Conservation (phyloP, 2,888 invertebrate species). For the Scaptomyza flava region DNA sequence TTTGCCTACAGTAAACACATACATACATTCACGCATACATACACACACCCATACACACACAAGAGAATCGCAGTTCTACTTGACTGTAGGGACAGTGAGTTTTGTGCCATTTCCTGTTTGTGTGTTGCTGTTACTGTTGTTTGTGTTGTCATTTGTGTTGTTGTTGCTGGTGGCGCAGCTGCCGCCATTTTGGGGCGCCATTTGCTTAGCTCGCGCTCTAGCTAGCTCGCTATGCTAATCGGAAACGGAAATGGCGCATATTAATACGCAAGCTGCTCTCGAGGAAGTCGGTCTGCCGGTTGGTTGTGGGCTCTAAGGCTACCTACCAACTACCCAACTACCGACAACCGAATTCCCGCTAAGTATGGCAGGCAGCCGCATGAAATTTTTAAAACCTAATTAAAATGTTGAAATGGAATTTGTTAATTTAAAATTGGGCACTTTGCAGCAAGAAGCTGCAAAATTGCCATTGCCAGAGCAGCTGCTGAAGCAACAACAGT, state of each 20-base stretch:
- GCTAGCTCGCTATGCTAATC: conserved; percentile 74
- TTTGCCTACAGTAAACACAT: conserved; percentile 61
- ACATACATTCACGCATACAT: conserved; percentile 9
- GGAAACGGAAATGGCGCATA: conserved; percentile 81
- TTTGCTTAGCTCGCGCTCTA: conserved; percentile 49
- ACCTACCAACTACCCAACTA: neutral
- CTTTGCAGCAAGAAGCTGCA: conserved; percentile 58
- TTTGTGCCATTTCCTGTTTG: conserved; percentile 76
- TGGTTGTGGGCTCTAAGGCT: conserved; percentile 2
- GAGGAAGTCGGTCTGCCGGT: conserved; percentile 58
- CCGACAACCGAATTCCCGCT: conserved; percentile 19
- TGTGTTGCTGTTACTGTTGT: conserved; percentile 40
- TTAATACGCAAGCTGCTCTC: conserved; percentile 78
- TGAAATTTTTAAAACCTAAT: conserved; percentile 81
- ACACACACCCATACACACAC: conserved; percentile 21
- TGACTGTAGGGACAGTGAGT: conserved; percentile 68
- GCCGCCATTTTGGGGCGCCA: conserved; percentile 71
- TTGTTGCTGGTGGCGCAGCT: conserved; percentile 57
- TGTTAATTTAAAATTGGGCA: conserved; percentile 81
- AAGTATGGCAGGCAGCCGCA: conserved; percentile 60
- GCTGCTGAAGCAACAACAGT: conserved; percentile 58
- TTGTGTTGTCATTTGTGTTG: conserved; percentile 23
- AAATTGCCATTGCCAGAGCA: conserved; percentile 33
- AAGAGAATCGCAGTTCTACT: conserved; percentile 43
- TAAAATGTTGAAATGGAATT: conserved; percentile 81